A percentile compares a stretch with the other conserved stretches of the same genome.
Conservation (phyloP, 2,113 vertebrate species). For the Anoplopoma fimbria region DNA sequence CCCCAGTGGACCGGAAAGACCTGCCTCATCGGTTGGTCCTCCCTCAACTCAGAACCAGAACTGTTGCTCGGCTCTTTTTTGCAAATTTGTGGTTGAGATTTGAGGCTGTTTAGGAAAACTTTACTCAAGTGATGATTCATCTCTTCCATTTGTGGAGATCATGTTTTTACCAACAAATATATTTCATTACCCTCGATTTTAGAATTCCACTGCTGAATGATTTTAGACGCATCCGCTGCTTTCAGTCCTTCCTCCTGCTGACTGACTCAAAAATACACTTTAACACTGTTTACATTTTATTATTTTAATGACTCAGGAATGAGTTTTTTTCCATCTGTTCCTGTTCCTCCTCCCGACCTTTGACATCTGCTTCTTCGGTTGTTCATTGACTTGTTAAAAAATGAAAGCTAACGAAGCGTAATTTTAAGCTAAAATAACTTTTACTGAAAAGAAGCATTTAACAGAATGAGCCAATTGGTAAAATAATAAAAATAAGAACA, state of each 20-base stretch:
- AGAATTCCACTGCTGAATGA: constrained; percentile 8
- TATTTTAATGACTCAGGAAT: no score
- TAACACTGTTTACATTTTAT: neutral
- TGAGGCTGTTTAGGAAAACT: neutral
- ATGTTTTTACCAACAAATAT: no score
- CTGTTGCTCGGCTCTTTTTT: neutral
- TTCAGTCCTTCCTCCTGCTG: neutral
- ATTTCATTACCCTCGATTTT: no score
- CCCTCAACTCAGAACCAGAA: neutral
- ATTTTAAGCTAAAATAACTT: neutral
- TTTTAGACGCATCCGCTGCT: neutral
- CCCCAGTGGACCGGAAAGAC: constrained; percentile 95
- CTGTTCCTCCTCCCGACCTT: constrained; percentile 2
- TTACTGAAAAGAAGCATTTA: neutral
- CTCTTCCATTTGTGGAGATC: neutral
- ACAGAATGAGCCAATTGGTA: neutral
- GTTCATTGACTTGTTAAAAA: constrained; percentile 3
- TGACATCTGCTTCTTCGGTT: neutral
- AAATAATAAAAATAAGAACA: neutral
- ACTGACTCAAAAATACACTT: neutral
- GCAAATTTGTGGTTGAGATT: neutral
- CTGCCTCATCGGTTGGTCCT: constrained; percentile 86
- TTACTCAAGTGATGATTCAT: neutral
- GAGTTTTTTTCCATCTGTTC: constrained; percentile 1
- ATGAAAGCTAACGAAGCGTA: neutral